These are phyloP conservation scores for Oxyteleia sp. DNA, from an alignment of 2,888 invertebrate genomes.

Conservation along the genomic window DNA sequence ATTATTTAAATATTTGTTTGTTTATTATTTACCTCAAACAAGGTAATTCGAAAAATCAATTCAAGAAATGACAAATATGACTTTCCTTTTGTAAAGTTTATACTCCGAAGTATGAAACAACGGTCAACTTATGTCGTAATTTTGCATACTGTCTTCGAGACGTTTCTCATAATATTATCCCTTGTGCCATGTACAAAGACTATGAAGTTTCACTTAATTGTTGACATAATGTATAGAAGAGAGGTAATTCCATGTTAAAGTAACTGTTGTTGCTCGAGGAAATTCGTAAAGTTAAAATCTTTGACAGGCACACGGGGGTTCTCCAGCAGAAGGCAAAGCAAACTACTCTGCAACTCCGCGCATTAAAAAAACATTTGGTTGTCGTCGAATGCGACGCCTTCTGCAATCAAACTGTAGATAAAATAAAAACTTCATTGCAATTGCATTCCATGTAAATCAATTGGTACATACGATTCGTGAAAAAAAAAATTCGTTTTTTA, in stretches of 20 bases:
- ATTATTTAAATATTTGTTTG: too few species aligned
- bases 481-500: background rate
- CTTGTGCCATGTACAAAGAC: too few species aligned
- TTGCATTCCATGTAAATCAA: background rate
- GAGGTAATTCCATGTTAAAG: slow-evolving; percentile 39
- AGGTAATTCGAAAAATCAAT: slow-evolving; percentile 11
- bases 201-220: slow-evolving; percentile 53
- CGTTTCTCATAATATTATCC: too few species aligned
- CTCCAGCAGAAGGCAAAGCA: slow-evolving; percentile 21
- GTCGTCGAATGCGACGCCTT: slow-evolving; percentile 22
- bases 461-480: background rate
- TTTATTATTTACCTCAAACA: background rate
- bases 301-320: slow-evolving; percentile 15
- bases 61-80: slow-evolving; percentile 15
- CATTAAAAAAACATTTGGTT: slow-evolving; percentile 52
- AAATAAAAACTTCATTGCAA: slow-evolving; percentile 36
- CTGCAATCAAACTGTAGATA: slow-evolving; percentile 17
- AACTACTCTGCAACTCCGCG: slow-evolving; percentile 34
- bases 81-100: slow-evolving; percentile 23
- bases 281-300: slow-evolving; percentile 53
- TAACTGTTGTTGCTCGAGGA: slow-evolving; percentile 52
- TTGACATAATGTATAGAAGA: slow-evolving; percentile 44
- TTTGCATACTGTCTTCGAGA: slow-evolving; percentile 38
- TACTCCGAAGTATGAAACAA: slow-evolving; percentile 30
- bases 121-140: slow-evolving; percentile 46